These are phyloP conservation scores for Chitala chitala DNA, from an alignment of 2,113 vertebrate species.

Conservation along the genomic window DNA sequence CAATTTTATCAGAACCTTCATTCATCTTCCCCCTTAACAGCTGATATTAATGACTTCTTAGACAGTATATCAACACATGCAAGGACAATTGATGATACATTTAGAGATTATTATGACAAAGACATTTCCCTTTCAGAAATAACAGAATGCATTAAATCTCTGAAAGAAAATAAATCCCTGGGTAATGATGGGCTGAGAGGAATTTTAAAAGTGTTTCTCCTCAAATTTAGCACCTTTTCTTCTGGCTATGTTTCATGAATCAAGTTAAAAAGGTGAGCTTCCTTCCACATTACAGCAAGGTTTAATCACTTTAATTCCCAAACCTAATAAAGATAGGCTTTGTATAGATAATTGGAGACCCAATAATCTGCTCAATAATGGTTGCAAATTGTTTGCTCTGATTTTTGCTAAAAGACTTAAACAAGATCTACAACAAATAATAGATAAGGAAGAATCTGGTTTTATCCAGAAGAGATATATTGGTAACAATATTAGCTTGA, in stretches of 20 bases:
- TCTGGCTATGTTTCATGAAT: not conserved
- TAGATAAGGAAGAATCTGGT: not conserved
- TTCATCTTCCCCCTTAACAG: not conserved
- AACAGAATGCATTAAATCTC: not conserved
- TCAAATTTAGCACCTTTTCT: not conserved
- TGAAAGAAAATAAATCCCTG: not conserved
- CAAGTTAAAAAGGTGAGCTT: not conserved
- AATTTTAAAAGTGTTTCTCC: not conserved
- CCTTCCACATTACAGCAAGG: not conserved
- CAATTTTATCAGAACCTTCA: not conserved
- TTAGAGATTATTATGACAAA: not conserved
- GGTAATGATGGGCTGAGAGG: not conserved
- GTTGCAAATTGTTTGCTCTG: constrained; percentile 2
- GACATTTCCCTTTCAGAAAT: not conserved
- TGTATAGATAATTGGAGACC: constrained; percentile 2
- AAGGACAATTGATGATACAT: not conserved
- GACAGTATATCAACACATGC: not conserved
- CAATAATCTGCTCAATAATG: constrained; percentile 4
- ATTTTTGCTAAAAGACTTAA: constrained; percentile 12
- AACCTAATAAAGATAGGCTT: not conserved
- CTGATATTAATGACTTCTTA: not conserved
- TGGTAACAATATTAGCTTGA: not conserved
- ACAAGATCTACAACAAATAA: not conserved
- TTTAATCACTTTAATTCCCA: constrained; percentile 8
- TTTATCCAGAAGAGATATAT: not conserved